These are phyloP conservation scores for Hormiphora californensis DNA, from an alignment of 37 sponge, comb jelly and placozoan genomes.

Conservation along the genomic window DNA sequence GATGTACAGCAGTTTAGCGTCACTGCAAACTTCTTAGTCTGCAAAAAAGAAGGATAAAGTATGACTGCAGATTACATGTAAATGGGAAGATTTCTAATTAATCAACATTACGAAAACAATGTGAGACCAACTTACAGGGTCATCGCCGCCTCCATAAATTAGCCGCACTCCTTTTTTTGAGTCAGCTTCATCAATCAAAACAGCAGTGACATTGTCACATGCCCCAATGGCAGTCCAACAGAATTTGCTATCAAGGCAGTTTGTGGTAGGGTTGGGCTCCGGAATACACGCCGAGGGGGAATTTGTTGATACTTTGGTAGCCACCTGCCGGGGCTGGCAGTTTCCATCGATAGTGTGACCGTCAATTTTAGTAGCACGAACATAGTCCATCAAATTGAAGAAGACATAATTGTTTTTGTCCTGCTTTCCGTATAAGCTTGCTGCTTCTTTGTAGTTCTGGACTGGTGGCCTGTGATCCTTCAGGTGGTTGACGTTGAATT, in stretches of 20 bases:
- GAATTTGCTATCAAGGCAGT: not conserved
- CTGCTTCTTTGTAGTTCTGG: not conserved
- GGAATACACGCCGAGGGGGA: not conserved
- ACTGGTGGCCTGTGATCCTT: not conserved
- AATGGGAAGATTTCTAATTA: no score
- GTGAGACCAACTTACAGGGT: not conserved
- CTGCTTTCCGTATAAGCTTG: not conserved
- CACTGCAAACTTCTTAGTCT: not conserved
- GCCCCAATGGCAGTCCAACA: slow-evolving; percentile 9
- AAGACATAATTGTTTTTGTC: not conserved
- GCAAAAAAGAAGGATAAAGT: no score
- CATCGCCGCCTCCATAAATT: not conserved
- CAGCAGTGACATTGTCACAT: not conserved
- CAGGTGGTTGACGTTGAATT: not conserved
- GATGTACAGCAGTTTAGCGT: not conserved
- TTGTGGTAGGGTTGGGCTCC: not conserved
- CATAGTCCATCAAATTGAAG: not conserved
- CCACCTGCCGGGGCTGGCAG: not conserved
- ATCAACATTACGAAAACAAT: no score
- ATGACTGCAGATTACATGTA: no score
- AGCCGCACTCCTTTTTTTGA: not conserved
- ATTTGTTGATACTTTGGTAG: not conserved
- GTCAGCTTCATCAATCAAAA: not conserved
- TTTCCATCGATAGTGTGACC: not conserved
- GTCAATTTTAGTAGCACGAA: not conserved